A percentile compares a stretch with the other conserved stretches of the same genome.
phyloP scores from a whole-genome alignment of 1,140 invertebrate species.

The Sitodiplosis mosellana region DNA sequence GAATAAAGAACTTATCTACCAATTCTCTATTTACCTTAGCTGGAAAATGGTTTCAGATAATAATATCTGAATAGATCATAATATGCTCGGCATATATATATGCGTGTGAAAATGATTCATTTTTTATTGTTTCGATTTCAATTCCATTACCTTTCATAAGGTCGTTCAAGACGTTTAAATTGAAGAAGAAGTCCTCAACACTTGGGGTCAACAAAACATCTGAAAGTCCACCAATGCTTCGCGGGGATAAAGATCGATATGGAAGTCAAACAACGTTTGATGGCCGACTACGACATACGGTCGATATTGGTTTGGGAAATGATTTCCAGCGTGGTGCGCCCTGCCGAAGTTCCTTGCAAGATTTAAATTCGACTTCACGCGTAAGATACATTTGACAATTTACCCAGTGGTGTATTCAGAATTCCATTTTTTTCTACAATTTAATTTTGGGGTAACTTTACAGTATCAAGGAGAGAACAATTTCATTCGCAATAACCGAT shows the following conservation, averaged over 20 bases:
- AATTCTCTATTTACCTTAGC: no score
- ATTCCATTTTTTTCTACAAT: no score
- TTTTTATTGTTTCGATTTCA: neutral
- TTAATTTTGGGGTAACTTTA: no score
- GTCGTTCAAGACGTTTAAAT: conserved; percentile 17
- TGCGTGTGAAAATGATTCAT: no score
- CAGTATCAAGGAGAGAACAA: neutral
- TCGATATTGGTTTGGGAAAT: conserved; percentile 5
- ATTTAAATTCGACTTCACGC: conserved; percentile 6
- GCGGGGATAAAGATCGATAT: conserved; percentile 6
- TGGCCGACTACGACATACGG: conserved; percentile 2
- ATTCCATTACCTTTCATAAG: conserved; percentile 6
- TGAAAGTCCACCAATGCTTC: conserved; percentile 19
- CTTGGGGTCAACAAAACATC: conserved; percentile 25
- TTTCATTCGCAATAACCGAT: conserved; percentile 11
- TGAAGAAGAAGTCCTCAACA: conserved; percentile 23
- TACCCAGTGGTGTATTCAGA: no score
- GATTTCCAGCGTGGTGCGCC: conserved; percentile 10
- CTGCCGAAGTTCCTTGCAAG: conserved; percentile 15
- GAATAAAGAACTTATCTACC: no score
- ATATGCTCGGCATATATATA: no score
- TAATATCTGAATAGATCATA: no score
- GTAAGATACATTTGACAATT: no score
- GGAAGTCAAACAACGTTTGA: conserved; percentile 5
- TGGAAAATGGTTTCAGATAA: no score